phyloP scores from a whole-genome alignment of 2,888 invertebrate genomes.

The Stenoptilia bipunctidactyla region DNA sequence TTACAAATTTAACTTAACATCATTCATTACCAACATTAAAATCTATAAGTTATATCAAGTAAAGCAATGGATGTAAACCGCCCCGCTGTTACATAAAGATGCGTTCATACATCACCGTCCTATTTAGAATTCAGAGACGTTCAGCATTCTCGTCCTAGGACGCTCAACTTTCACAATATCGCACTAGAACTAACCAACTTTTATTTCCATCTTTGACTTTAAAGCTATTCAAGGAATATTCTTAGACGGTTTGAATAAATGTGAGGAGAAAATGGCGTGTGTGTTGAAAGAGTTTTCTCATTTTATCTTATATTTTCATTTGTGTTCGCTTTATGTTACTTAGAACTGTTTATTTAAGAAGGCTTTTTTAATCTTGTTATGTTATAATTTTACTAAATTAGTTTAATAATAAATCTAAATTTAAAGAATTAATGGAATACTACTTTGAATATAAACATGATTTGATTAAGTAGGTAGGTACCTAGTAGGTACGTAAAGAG shows the following conservation, averaged over 20 bases:
- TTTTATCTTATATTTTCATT: no score
- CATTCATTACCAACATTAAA: neutral
- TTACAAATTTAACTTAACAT: no score
- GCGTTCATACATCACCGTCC: slow-evolving; percentile 23
- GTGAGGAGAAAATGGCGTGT: slow-evolving; percentile 6
- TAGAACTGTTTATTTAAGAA: no score
- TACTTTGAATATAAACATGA: no score
- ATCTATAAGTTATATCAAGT: neutral
- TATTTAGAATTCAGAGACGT: slow-evolving; percentile 35
- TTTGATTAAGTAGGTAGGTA: no score
- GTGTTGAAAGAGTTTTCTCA: no score
- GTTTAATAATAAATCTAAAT: no score
- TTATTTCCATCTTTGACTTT: slow-evolving; percentile 36
- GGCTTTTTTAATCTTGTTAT: no score
- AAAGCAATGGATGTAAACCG: slow-evolving; percentile 3
- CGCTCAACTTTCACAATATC: slow-evolving; percentile 41
- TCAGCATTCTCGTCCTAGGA: slow-evolving; percentile 12
- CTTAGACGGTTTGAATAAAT: slow-evolving; percentile 21
- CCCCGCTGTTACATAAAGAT: slow-evolving; percentile 17
- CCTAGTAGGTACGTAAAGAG: no score
- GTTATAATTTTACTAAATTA: no score
- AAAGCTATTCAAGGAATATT: slow-evolving; percentile 23
- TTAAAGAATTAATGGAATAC: no score
- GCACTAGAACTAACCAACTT: slow-evolving; percentile 30
- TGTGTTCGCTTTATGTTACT: slow-evolving; percentile 11